phyloP scores from a whole-genome alignment of 2,113 vertebrate species.

The Salvelinus fontinalis region DNA sequence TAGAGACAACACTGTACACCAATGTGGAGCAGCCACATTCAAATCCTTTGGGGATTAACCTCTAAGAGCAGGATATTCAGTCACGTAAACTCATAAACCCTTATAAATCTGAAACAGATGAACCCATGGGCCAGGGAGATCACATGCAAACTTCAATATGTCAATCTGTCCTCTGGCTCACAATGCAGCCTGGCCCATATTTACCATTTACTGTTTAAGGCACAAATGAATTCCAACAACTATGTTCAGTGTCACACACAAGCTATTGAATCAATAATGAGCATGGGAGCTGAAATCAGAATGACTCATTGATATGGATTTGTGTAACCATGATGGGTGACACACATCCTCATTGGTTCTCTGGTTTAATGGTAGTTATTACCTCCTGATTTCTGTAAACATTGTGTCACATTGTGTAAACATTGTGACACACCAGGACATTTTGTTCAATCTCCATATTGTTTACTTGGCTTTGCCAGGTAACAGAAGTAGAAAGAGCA shows the following conservation, averaged over 20 bases:
- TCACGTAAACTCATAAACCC: slow-evolving; percentile 54
- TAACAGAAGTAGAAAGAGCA: slow-evolving; percentile 23
- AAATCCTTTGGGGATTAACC: slow-evolving; percentile 67
- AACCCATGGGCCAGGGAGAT: neutral
- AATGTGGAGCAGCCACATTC: slow-evolving; percentile 16
- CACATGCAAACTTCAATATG: slow-evolving; percentile 54
- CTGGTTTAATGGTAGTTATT: slow-evolving; percentile 15
- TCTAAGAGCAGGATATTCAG: slow-evolving; percentile 60
- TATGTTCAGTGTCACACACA: neutral
- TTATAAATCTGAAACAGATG: slow-evolving; percentile 57
- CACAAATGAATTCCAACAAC: neutral
- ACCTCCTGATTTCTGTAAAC: slow-evolving; percentile 28
- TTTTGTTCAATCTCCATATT: too few species aligned
- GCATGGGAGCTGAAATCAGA: neutral
- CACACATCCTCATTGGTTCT: neutral
- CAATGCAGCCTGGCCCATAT: neutral
- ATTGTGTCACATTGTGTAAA: neutral
- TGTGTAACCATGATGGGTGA: slow-evolving; percentile 17
- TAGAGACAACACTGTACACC: neutral
- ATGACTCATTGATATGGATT: slow-evolving; percentile 8
- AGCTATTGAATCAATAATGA: slow-evolving; percentile 13
- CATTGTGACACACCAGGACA: neutral
- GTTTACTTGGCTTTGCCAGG: slow-evolving; percentile 1
- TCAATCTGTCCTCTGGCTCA: slow-evolving; percentile 35
- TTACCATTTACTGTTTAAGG: slow-evolving; percentile 1